Base-by-base conservation (phyloP, 2,113 vertebrate species). In the Thomomys bottae region DNA sequence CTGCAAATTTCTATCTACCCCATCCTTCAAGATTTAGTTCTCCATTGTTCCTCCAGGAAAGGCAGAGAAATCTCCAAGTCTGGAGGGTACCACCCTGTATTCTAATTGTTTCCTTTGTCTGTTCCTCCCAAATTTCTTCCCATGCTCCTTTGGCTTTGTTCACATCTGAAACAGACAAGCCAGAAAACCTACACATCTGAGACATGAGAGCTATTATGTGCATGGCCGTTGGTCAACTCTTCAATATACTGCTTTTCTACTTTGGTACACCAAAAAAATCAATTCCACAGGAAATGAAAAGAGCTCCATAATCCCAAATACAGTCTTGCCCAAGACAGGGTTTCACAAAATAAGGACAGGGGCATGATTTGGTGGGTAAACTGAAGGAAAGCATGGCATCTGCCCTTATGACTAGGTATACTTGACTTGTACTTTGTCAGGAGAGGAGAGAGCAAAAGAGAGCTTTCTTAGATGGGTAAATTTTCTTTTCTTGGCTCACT, bases 211-310 rank as follows among this genome's bases (percentile, higher is more conserved):
- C 42, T 75, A 45, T 32, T 14, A 5, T 8, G 23, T 1, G 8
- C 14, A 38, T 38, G 8, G 30, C 57, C 18, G 57, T 7, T 14
- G 64, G 72, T 18, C n/a, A 84, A 34, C 49, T 82, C 89, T 32
- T 30, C 67, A 34, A 40, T 21, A 38, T 77, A 42, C 32, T 89
- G 64, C 10, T 72, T 85, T 93, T 92, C 84, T 89, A 64, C 30
- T 63, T 93, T 26, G 64, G 7, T 75, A 7, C 18, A 64, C 2
- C 79, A 20, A 68, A 20, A 68, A 71, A 82, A 40, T 84, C 71
- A 79, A 71, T 90, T 63, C 26, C n/a, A 82, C 18, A 82, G 59
- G 66, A 94, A 93, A 78, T 10, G 38, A 49, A 88, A 75, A 49
- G 26, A 75, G n/a, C 59, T 57, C 5, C 8, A 20, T 42, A n/a